Evolutionary conservation across 53 echinoderm and acorn worm genomes (phyloP).

Genomic region (Crossaster papposus): DNA sequence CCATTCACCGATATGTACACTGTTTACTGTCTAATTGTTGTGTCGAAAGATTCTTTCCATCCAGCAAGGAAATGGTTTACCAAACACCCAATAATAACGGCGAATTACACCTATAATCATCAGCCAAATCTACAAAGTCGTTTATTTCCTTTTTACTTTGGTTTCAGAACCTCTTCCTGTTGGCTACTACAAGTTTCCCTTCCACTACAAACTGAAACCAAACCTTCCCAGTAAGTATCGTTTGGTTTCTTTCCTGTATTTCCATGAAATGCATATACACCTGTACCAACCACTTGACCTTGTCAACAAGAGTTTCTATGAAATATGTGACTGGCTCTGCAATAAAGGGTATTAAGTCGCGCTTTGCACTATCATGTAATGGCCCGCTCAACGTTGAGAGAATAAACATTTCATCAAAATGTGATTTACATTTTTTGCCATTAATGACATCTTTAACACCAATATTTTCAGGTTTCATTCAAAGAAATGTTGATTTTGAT

Average conservation of each 20-base stretch:
- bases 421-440: too few species aligned
- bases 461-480: too few species aligned
- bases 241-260: background rate
- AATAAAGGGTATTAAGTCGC: too few species aligned
- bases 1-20: too few species aligned
- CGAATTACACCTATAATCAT: background rate
- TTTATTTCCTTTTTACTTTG: conserved; percentile 20
- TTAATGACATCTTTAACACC: too few species aligned
- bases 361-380: too few species aligned
- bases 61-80: background rate
- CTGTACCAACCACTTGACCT: background rate
- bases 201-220: conserved; percentile 62
- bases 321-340: background rate
- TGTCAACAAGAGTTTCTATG: background rate
- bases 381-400: too few species aligned
- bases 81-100: background rate
- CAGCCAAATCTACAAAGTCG: background rate
- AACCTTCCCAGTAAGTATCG: conserved; percentile 44
- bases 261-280: background rate
- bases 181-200: conserved; percentile 62
- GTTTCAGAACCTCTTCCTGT: conserved; percentile 38
- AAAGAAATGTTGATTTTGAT: too few species aligned
- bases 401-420: too few species aligned
- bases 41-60: background rate
- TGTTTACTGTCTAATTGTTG: too few species aligned